Percentiles rank a stretch among this genome's conserved stretches.
Evolutionary conservation across 2,888 invertebrate species (phyloP).

Genomic region (Amblyteles armatorius): DNA sequence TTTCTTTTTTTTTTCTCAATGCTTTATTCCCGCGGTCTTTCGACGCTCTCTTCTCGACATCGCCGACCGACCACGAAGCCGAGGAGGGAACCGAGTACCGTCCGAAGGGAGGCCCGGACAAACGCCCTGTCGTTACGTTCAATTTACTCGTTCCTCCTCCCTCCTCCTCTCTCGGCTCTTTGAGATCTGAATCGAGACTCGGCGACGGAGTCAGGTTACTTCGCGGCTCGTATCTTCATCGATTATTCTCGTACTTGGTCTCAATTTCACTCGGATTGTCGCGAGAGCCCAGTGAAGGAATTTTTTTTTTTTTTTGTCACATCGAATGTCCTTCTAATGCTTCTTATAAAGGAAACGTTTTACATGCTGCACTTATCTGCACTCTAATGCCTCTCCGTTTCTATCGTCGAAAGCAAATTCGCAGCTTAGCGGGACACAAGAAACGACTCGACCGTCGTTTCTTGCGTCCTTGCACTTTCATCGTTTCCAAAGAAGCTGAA

Average conservation of each 20-base stretch:
- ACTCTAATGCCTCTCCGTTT: not conserved
- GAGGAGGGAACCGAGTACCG: conserved; percentile 30
- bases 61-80: conserved; percentile 49
- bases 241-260: conserved; percentile 26
- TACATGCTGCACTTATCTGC: not conserved
- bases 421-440: not conserved
- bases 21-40: conserved; percentile 53
- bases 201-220: conserved; percentile 5
- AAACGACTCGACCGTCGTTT: not conserved
- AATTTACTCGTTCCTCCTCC: conserved; percentile 69
- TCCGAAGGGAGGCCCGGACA: conserved; percentile 63
- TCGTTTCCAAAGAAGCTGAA: conserved; percentile 13
- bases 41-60: conserved; percentile 51
- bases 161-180: conserved; percentile 30
- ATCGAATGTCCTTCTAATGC: not conserved
- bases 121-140: conserved; percentile 72
- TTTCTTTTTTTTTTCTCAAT: conserved; percentile 44
- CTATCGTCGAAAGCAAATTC: not conserved
- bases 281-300: not conserved
- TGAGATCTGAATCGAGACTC: conserved; percentile 39
- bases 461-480: not conserved
- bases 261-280: conserved; percentile 16
- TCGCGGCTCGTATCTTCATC: conserved; percentile 35
- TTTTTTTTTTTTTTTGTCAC: not conserved
- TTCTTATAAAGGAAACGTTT: not conserved